phyloP scores from a whole-genome alignment of 2,888 invertebrate genomes.

The Tetragnatha montana region DNA sequence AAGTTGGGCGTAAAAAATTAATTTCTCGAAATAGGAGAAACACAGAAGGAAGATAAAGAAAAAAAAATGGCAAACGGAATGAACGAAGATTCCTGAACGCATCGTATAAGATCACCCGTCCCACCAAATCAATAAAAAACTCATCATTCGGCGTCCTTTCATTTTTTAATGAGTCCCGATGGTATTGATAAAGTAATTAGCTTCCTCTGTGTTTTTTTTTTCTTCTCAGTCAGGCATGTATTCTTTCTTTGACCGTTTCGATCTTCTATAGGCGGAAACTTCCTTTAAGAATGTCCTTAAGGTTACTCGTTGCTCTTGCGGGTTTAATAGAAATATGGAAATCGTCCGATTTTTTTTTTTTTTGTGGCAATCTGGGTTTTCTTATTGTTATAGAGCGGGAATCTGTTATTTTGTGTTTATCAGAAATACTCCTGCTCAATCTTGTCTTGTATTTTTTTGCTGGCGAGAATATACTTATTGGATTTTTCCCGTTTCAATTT shows the following conservation, averaged over 20 bases:
- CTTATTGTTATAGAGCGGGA: background rate
- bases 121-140: conserved; percentile 63
- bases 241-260: conserved; percentile 7
- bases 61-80: conserved; percentile 15
- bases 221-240: background rate
- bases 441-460: background rate
- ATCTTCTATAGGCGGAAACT: conserved; percentile 5
- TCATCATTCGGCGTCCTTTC: conserved; percentile 60
- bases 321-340: conserved; percentile 14
- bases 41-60: conserved; percentile 24
- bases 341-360: conserved; percentile 29
- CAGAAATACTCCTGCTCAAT: background rate
- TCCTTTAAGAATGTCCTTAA: conserved; percentile 5
- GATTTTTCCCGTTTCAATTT: too few relatives aligned
- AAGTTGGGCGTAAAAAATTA: conserved; percentile 40
- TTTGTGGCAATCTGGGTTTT: too few relatives aligned
- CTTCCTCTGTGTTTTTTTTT: conserved; percentile 36
- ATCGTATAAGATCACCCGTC: conserved; percentile 22
- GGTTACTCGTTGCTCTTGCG: conserved; percentile 20
- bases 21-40: conserved; percentile 56
- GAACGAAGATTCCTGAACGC: conserved; percentile 30
- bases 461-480: background rate
- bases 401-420: background rate
- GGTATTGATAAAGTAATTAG: conserved; percentile 70
- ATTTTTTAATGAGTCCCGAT: conserved; percentile 64